Conservation (phyloP, 2,113 vertebrate species). For the Phalacrocorax brasilianus region DNA sequence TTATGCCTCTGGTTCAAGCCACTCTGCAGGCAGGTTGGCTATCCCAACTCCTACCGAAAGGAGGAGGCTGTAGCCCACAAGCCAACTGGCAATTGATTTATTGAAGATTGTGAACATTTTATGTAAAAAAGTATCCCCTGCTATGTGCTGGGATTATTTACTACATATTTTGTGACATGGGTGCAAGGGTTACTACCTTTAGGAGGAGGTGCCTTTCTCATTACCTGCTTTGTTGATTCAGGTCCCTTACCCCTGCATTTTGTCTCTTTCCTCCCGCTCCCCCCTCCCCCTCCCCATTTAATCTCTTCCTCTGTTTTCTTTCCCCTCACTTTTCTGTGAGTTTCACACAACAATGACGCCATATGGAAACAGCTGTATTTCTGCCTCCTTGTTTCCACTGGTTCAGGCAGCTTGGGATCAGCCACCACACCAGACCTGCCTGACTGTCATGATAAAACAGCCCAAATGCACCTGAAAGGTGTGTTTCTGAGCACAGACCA, state of each 20-base stretch:
- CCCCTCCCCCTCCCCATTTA: rapidly evolving
- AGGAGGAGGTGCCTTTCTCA: background rate
- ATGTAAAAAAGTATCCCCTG: background rate
- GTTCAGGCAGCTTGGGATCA: background rate
- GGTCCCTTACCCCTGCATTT: background rate
- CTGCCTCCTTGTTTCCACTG: background rate
- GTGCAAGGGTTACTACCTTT: background rate
- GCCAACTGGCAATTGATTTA: background rate
- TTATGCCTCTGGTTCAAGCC: rapidly evolving
- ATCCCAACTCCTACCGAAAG: background rate
- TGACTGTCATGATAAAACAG: background rate
- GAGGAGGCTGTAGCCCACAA: no score
- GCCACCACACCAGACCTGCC: background rate
- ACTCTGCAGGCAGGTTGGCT: background rate
- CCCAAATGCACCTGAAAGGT: background rate
- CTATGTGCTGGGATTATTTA: background rate
- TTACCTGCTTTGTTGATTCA: background rate
- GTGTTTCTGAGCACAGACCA: background rate
- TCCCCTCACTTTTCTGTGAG: background rate
- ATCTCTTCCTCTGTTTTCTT: background rate
- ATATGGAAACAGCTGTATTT: background rate
- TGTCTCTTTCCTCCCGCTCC: background rate
- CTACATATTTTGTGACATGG: background rate
- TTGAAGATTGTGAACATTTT: background rate
- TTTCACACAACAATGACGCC: background rate